phyloP scores from a whole-genome alignment of 2,797 vertebrate genomes.

The Darevskia mixta region DNA sequence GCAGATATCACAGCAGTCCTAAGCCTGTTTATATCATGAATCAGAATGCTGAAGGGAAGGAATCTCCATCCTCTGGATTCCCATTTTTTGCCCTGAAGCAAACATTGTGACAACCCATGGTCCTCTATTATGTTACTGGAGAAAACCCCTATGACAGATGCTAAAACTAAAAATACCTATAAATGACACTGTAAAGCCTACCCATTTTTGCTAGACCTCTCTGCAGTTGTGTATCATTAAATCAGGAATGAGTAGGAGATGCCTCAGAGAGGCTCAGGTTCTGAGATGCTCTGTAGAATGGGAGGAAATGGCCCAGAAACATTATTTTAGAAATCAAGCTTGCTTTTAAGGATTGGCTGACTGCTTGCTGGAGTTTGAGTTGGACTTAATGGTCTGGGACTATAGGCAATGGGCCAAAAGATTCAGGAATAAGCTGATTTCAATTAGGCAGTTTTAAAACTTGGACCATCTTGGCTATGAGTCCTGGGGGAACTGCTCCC shows the following conservation, averaged over 20 bases:
- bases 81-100: conserved; percentile 28
- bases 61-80: conserved; percentile 31
- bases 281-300: neutral
- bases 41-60: conserved; percentile 22
- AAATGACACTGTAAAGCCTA: neutral
- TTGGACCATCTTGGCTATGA: neutral
- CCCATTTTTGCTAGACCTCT: neutral
- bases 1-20: conserved; percentile 1
- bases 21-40: neutral
- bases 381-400: neutral
- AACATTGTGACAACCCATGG: neutral
- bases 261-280: conserved; percentile 23
- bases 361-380: neutral
- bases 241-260: neutral
- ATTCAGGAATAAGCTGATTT: neutral
- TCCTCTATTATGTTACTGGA: neutral
- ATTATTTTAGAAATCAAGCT: neutral
- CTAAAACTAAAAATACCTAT: no score
- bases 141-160: neutral
- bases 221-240: neutral
- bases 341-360: neutral
- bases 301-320: conserved; percentile 32
- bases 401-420: neutral
- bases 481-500: no score
- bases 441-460: neutral